Percentiles rank a stretch among this genome's conserved stretches.
Conservation (phyloP, 1,140 invertebrate genomes). For the Mactra quadrangularis region DNA sequence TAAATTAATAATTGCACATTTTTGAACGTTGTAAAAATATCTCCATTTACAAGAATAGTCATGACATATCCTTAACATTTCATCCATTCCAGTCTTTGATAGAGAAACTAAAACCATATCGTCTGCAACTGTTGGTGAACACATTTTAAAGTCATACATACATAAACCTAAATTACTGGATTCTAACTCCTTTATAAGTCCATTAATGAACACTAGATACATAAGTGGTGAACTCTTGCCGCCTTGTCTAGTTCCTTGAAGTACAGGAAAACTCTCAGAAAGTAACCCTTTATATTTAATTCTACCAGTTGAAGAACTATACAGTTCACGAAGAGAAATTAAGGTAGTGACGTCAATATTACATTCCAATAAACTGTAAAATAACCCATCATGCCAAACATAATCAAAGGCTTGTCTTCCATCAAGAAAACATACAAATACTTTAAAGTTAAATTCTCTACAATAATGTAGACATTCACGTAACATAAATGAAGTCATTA, state of each 20-base stretch:
- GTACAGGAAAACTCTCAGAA: neutral
- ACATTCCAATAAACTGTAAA: slow-evolving; percentile 6
- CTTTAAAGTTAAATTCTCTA: neutral
- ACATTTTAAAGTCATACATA: neutral
- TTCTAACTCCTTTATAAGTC: slow-evolving; percentile 6
- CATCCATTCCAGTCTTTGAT: neutral
- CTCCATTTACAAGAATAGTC: neutral
- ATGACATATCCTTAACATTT: slow-evolving; percentile 11
- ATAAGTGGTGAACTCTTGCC: slow-evolving; percentile 33
- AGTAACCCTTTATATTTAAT: neutral
- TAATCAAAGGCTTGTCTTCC: slow-evolving; percentile 15
- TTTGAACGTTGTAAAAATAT: neutral
- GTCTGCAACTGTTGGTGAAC: slow-evolving; percentile 23
- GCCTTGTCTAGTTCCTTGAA: slow-evolving; percentile 11
- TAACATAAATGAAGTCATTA: slow-evolving; percentile 24
- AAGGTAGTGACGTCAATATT: neutral
- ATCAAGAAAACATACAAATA: slow-evolving; percentile 28
- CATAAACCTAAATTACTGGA: neutral
- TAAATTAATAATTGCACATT: neutral
- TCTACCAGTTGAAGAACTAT: neutral
- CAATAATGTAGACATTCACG: neutral
- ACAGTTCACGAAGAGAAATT: neutral
- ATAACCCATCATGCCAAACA: slow-evolving; percentile 19
- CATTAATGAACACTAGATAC: slow-evolving; percentile 7
- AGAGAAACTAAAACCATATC: slow-evolving; percentile 21